Evolutionary conservation across 2,888 invertebrate genomes (phyloP), one percentile per base, ranked within the genome.

Genomic region (Macroteleia sp.): DNA sequence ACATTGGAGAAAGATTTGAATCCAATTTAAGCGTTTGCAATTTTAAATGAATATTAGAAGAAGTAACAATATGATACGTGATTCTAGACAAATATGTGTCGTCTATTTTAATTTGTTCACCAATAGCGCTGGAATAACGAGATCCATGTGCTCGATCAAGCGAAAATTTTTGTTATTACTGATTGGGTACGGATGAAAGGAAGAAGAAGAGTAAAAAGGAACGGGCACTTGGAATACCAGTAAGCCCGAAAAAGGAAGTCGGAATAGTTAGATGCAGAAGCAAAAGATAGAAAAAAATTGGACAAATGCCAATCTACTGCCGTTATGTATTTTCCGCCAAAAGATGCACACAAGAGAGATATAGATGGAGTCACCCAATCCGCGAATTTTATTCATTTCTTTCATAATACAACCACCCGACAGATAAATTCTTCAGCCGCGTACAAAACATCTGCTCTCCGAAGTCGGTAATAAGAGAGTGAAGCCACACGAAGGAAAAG

Each of bases 141-240:
- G 87, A 87, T 82, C 84, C 83, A 87, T 88, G 86, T 86, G 85
- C 87, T 87, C 87, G 87, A 89, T 90, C 86, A 89, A 85, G 82
- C 81, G 86, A 86, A 87, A 88, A 87, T 87, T 87, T 86, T 84
- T 81, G 87, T 82, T 88, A 87, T 86, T 84, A 83, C 83, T 71
- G 69, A 84, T 83, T 87, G n/a, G 86, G 84, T 85, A 82, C 80
- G 79, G 70, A 81, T 82, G 83, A 81, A 82, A 81, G 56, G 59
- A 62, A 48, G 44, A 44, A 69, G 74, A 62, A 48, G 41, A 61
- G 46, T 32, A 54, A 61, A 71, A 71, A 74, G 73, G 32, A 52
- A 57, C 59, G 75, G 28, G 30, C 19, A 42, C 74, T 70, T 70
- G 82, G 42, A 67, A 71, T 66, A 77, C 36, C 34, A 52, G 79